Evolutionary conservation across 2,113 vertebrate species (phyloP).

Genomic region (Atherinomorus stipes): DNA sequence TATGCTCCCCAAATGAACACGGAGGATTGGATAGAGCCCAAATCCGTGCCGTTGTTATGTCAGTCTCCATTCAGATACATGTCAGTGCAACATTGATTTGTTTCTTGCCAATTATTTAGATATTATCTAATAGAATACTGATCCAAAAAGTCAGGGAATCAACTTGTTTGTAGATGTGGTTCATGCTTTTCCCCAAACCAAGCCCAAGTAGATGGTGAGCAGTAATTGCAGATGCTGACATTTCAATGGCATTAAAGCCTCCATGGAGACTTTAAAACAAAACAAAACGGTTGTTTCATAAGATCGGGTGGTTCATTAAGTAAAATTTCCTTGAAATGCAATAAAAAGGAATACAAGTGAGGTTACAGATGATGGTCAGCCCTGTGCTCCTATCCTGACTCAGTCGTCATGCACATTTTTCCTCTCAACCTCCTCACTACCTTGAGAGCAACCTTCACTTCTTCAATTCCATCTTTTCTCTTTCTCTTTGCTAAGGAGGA

Average conservation of each 20-base stretch:
- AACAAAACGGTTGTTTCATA: conserved; percentile 4
- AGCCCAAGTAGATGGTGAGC: background rate
- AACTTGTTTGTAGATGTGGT: background rate
- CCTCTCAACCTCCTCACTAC: too few species aligned
- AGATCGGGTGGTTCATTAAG: conserved; percentile 1
- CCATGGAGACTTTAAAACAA: conserved; percentile 2
- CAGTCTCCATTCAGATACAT: conserved; percentile 16
- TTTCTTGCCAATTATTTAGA: conserved; percentile 29
- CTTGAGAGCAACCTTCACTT: too few species aligned
- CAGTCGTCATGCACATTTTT: too few species aligned
- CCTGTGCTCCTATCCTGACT: too few species aligned
- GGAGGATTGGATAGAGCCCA: conserved; percentile 40
- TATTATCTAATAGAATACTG: background rate
- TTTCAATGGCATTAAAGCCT: conserved; percentile 14
- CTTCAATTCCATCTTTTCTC: too few species aligned
- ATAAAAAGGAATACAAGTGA: conserved; percentile 20
- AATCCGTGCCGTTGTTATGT: conserved; percentile 27
- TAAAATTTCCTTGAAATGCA: conserved; percentile 1
- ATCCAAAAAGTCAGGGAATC: conserved; percentile 6
- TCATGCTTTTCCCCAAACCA: conserved; percentile 1
- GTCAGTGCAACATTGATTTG: background rate
- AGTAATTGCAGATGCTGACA: background rate
- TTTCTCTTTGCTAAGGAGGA: too few species aligned
- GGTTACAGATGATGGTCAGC: background rate
- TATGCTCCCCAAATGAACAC: conserved; percentile 15